Conservation (phyloP, 64 coral and sea anemone genomes). For the Montipora cactus region DNA sequence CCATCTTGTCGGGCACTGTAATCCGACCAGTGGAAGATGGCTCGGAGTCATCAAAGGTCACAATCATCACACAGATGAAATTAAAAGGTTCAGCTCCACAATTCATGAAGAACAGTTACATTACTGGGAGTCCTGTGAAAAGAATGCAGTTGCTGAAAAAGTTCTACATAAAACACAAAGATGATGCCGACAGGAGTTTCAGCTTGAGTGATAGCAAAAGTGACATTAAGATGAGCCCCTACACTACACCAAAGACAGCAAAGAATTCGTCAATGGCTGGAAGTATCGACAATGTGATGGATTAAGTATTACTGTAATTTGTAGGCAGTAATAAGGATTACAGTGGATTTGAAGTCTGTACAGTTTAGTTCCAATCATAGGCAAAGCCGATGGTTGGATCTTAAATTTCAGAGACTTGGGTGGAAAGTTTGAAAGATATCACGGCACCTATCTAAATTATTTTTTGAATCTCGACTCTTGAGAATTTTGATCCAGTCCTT, state of each 20-base stretch:
- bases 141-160: slow-evolving; percentile 41
- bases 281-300: neutral
- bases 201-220: slow-evolving; percentile 32
- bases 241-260: neutral
- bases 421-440: no score
- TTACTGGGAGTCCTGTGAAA: slow-evolving; percentile 29
- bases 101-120: slow-evolving; percentile 46
- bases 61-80: slow-evolving; percentile 39
- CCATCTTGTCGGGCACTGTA: slow-evolving; percentile 27
- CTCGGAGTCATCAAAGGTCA: slow-evolving; percentile 23
- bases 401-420: no score
- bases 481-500: no score
- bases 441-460: no score
- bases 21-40: slow-evolving; percentile 45
- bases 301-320: neutral
- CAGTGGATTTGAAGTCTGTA: no score
- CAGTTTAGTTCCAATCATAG: no score
- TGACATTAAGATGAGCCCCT: slow-evolving; percentile 44
- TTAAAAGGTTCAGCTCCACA: slow-evolving; percentile 34
- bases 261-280: neutral
- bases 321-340: no score
- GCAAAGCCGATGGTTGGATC: no score
- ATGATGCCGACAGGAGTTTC: slow-evolving; percentile 9
- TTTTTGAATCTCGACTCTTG: no score
- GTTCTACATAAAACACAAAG: slow-evolving; percentile 38